Conservation (phyloP, 2,888 invertebrate species). For the Volucella zonaria region DNA sequence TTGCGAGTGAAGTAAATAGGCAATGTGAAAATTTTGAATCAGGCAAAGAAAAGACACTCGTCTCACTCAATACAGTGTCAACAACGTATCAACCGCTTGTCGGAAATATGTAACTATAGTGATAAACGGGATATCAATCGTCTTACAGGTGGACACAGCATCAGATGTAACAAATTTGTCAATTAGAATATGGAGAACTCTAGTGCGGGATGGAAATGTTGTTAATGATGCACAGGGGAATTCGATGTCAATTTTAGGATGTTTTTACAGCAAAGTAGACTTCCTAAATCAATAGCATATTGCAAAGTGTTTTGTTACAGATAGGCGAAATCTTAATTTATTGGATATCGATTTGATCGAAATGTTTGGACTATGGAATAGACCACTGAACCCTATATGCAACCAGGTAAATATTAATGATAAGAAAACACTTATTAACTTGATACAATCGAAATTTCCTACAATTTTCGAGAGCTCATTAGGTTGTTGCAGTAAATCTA, state of each 20-base stretch:
- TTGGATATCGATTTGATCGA: conserved; percentile 38
- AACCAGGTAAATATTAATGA: conserved; percentile 19
- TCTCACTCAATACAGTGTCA: conserved; percentile 14
- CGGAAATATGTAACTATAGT: conserved; percentile 41
- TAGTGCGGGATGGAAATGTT: background rate
- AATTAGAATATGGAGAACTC: conserved; percentile 27
- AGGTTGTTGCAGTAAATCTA: conserved; percentile 33
- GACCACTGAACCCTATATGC: conserved; percentile 14
- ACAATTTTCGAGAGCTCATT: conserved; percentile 22
- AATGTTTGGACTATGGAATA: conserved; percentile 22
- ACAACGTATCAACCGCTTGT: conserved; percentile 23
- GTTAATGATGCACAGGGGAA: conserved; percentile 39
- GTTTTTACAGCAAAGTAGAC: conserved; percentile 34
- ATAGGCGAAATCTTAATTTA: conserved; percentile 31
- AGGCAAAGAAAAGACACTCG: background rate
- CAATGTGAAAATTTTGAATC: too few species aligned
- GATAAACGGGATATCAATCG: background rate
- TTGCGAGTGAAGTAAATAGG: too few species aligned
- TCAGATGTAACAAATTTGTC: conserved; percentile 53
- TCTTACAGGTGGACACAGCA: conserved; percentile 51
- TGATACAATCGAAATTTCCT: conserved; percentile 28
- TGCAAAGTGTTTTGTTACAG: too few species aligned
- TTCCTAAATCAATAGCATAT: conserved; percentile 11
- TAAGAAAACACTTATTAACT: conserved; percentile 10
- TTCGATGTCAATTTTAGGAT: conserved; percentile 31